phyloP scores from a whole-genome alignment of 2,113 vertebrate genomes.

The Tupaia tana region DNA sequence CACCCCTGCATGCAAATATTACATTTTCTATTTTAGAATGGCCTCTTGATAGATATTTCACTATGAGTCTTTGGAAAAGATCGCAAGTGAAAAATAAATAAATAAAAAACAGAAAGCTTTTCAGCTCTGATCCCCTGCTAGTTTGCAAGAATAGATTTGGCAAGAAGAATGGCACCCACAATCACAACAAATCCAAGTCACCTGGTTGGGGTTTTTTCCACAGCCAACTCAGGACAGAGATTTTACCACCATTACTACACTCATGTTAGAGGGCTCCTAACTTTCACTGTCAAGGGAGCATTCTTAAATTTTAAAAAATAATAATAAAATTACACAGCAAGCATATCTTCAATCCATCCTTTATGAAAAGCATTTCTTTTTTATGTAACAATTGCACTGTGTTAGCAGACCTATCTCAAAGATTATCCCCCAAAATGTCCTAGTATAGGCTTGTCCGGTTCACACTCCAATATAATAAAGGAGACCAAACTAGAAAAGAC shows the following conservation, averaged over 20 bases:
- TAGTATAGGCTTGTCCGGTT: neutral
- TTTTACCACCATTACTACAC: neutral
- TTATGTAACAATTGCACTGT: neutral
- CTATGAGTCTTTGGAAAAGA: conserved; percentile 57
- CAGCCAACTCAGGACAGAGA: neutral
- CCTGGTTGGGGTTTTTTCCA: neutral
- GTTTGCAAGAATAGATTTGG: conserved; percentile 47
- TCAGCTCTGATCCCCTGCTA: conserved; percentile 22
- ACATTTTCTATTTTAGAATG: conserved; percentile 44
- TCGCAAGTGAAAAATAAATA: conserved; percentile 66
- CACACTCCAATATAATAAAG: neutral
- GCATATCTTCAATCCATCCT: neutral
- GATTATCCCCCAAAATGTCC: neutral
- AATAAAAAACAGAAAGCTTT: conserved; percentile 51
- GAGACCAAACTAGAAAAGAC: neutral
- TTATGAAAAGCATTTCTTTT: conserved; percentile 35
- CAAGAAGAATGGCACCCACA: neutral
- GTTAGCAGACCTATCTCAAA: neutral
- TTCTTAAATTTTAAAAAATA: neutral
- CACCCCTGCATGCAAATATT: conserved; percentile 28
- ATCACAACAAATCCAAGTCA: conserved; percentile 15
- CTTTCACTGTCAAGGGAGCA: neutral
- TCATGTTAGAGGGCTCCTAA: neutral
- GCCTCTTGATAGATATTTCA: conserved; percentile 61
- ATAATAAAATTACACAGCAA: neutral